Conservation (phyloP, 2,797 vertebrate species). For the Pithecia hirsuta region DNA sequence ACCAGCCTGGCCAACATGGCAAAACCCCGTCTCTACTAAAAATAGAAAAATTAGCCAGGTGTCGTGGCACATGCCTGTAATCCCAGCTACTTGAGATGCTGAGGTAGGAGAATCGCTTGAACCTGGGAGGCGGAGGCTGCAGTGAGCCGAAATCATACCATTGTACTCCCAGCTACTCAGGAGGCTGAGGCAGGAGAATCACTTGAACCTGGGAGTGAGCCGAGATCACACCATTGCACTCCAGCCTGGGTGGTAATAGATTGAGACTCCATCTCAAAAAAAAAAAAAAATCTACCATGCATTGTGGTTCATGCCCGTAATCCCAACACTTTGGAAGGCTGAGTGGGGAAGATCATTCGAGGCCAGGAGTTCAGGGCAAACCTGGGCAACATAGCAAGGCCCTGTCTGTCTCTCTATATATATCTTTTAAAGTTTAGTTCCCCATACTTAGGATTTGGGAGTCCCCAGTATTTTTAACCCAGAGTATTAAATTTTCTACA, state of each 20-base stretch:
- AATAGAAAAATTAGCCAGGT: not conserved
- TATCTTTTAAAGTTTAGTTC: not conserved
- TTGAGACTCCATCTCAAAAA: not conserved
- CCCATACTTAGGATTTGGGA: not conserved
- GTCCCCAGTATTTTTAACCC: not conserved
- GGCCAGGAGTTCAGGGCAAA: not conserved
- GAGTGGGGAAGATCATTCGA: not conserved
- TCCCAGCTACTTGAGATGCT: not conserved
- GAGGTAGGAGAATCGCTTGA: not conserved
- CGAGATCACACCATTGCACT: not conserved
- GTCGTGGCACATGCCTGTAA: not conserved
- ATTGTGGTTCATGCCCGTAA: not conserved
- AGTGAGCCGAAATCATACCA: not conserved
- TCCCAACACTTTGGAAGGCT: not conserved
- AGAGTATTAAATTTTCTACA: constrained; percentile 10
- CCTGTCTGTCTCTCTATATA: not conserved
- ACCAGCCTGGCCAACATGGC: not conserved
- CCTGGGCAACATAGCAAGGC: not conserved
- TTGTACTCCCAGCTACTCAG: no score
- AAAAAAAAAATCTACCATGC: not conserved
- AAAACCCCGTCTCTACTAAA: not conserved
- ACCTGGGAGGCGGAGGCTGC: not conserved
- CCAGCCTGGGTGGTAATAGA: not conserved
- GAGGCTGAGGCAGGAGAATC: no score
- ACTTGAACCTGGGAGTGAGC: no score